Percentiles rank a stretch among this genome's conserved stretches.
phyloP scores from a whole-genome alignment of 2,113 vertebrate species.

The Indicator maculatus region DNA sequence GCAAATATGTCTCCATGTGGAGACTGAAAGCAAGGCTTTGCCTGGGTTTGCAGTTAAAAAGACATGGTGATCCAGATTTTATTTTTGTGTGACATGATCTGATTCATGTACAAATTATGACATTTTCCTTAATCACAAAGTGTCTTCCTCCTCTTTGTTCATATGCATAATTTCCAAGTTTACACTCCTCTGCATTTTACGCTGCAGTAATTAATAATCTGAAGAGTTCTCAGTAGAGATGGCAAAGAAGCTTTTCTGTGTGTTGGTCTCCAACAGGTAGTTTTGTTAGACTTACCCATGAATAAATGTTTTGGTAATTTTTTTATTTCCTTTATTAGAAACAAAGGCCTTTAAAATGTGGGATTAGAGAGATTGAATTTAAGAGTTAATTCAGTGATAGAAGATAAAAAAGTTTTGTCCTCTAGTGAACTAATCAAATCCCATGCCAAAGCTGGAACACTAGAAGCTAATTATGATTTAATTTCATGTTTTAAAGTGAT shows the following conservation, averaged over 20 bases:
- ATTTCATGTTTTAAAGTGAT: conserved; percentile 20
- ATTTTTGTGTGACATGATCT: not conserved
- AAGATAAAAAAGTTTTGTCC: not conserved
- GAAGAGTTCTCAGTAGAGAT: not conserved
- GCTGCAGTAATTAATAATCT: not conserved
- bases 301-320: not conserved
- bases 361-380: not conserved
- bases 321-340: not conserved
- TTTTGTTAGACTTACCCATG: not conserved
- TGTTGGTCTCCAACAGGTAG: rapidly evolving
- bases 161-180: not conserved
- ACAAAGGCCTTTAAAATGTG: conserved; percentile 3
- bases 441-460: not conserved
- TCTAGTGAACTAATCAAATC: not conserved
- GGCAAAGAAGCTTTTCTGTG: not conserved
- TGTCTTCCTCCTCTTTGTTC: not conserved
- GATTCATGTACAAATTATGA: not conserved
- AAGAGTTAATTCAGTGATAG: not conserved
- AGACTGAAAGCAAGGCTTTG: not conserved
- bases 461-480: not conserved
- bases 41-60: not conserved
- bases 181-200: not conserved
- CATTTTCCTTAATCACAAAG: not conserved
- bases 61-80: not conserved
- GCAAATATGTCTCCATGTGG: not conserved